Evolutionary conservation across 2,113 vertebrate genomes (phyloP), one percentile per base, ranked within the genome.

Genomic region (Ptilonorhynchus violaceus): DNA sequence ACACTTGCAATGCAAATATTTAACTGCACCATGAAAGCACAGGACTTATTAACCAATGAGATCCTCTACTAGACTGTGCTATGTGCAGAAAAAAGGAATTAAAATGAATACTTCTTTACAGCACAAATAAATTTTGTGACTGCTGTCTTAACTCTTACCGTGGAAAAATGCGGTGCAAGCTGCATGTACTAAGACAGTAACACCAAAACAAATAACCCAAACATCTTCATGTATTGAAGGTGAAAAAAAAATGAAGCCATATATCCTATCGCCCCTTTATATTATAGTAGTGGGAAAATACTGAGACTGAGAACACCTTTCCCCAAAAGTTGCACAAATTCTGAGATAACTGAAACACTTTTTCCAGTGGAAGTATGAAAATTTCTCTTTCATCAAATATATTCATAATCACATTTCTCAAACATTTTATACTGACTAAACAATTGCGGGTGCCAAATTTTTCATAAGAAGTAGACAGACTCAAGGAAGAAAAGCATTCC

Each of bases 1-100:
- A 88, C 39, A 85, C 58, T 67, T 70, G 31, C 44, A 92, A 70
- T 37, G 68, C 60, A 95, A 94, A 83, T 88, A 96, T 70, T 95
- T 74, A 88, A 77, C 64, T n/a, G 31, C 52, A 56, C 66, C 78
- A 37, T 58, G 68, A 90, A 95, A 88, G 72, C n/a, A 69, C n/a
- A 49, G 25, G 14, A 44, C 15, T 78, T 58, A 31, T 30, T 60
- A 68, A 78, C 39, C 63, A 92, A 39, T 49, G 47, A 63, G 55
- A 80, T 33, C 23, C 39, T 44, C 60, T 81, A 37, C 35, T 49
- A 49, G 35, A 55, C 33, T 78, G 9, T 37, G 37, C 49, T 73
- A 44, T 9, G 13, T 39, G 46, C 31, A 83, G 41, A 74, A 92
- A 79, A 92, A 30, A 53, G 12, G 50, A 85, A 90, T 18, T 55